Evolutionary conservation across 2,888 invertebrate genomes (phyloP).

Genomic region (Fissipunctia ypsillon): DNA sequence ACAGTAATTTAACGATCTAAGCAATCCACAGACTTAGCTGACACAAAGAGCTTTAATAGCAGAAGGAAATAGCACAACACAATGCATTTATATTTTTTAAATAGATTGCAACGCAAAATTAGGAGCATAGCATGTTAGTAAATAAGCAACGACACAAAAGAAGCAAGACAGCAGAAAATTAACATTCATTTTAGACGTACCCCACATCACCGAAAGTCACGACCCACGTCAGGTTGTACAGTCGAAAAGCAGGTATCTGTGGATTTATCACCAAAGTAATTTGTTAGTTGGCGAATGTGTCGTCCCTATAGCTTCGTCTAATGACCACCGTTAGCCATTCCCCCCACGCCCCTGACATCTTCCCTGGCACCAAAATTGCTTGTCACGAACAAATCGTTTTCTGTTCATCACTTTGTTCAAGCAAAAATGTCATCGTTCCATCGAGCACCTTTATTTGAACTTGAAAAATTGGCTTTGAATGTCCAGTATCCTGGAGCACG

Average conservation of each 20-base stretch:
- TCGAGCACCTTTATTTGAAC: slow-evolving; percentile 73
- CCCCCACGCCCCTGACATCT: slow-evolving; percentile 79
- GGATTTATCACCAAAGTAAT: slow-evolving; percentile 84
- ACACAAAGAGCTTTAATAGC: slow-evolving; percentile 24
- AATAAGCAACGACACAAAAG: slow-evolving; percentile 50
- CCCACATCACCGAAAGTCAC: slow-evolving; percentile 35
- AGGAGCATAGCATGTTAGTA: slow-evolving; percentile 59
- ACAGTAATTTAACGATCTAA: slow-evolving; percentile 13
- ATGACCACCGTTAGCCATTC: slow-evolving; percentile 81
- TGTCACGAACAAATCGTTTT: slow-evolving; percentile 85
- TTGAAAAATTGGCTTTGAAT: slow-evolving; percentile 74
- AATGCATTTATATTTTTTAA: slow-evolving; percentile 45
- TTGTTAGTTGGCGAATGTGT: slow-evolving; percentile 88
- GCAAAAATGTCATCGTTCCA: slow-evolving; percentile 76
- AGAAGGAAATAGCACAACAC: slow-evolving; percentile 31
- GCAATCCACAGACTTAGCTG: slow-evolving; percentile 10
- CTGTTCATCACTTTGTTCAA: slow-evolving; percentile 76
- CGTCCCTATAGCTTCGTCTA: slow-evolving; percentile 87
- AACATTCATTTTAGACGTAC: slow-evolving; percentile 52
- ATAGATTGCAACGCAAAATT: slow-evolving; percentile 48
- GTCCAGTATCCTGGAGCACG: slow-evolving; percentile 64
- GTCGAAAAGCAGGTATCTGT: slow-evolving; percentile 82
- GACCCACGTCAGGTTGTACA: slow-evolving; percentile 82
- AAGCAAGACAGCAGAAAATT: slow-evolving; percentile 31
- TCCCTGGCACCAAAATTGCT: slow-evolving; percentile 84